Base-by-base conservation (phyloP, 1,140 invertebrate species). In the Lordiphosa clarofinis region DNA sequence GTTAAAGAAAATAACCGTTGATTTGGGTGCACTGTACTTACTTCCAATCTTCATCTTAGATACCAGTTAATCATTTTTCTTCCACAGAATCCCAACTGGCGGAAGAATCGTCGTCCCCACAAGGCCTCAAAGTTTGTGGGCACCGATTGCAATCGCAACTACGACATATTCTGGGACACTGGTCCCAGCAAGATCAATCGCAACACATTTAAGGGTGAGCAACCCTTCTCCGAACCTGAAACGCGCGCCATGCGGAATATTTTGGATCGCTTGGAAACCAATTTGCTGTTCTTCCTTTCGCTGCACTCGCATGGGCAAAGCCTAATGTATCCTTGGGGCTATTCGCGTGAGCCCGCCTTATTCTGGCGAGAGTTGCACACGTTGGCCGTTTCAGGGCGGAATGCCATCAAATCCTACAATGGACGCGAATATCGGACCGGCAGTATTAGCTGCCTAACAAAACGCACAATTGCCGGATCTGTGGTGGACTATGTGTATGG, bases 151-250 rank as follows among this genome's bases (percentile, higher is more conserved):
- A 94, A 94, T 74, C 86, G 93, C 1, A 94, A 94, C 65, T 94
- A 92, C 67, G 92, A 91, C 35, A 90, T 91, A 62, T 91, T 93
- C 66, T 94, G 93, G 94, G 91, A 90, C 2, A 90, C 92, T 11
- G 90, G 92, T 0, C 91, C 90, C 11, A 87, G 61, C 7, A 90
- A 91, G 66, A 90, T 90, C 1, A 93, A 93, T 69, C 89, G 90
- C 3, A 92, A 94, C 28, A 93, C 92, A 0, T 96, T 92, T 76
- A 91, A 92, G 9, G 95, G 96, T 0, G 89, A 92, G 0, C 84
- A 87, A 9, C 91, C 94, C 0, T 95, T 96, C 78, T 96, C 95
- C 0, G 95, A 96, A 87, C 90, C 91, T 2, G 95, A 96, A 87
- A 93, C 94, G 1, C 82, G 86, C 52, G 91, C 92, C 10, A 90